phyloP scores from a whole-genome alignment of 2,113 vertebrate genomes.

The Callipepla californica region DNA sequence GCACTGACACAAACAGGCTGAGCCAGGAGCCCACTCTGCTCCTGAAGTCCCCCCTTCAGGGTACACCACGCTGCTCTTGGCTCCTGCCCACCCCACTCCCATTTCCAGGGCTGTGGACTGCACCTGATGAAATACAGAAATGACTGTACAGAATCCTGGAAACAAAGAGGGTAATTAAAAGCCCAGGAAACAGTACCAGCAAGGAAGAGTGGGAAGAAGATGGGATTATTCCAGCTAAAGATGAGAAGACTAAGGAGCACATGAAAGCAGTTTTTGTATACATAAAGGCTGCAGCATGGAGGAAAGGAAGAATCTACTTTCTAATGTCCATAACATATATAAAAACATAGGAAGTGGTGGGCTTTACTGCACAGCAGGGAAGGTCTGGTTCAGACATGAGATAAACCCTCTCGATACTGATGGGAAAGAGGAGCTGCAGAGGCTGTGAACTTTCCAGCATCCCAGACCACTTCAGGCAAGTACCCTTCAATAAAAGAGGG shows the following conservation, averaged over 20 bases:
- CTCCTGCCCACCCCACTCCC: neutral
- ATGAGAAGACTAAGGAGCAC: neutral
- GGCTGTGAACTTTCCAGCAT: neutral
- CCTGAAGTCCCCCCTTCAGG: neutral
- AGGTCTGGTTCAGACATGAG: neutral
- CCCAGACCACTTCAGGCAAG: neutral
- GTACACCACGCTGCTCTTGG: neutral
- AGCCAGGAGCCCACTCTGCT: neutral
- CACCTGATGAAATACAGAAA: neutral
- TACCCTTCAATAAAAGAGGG: neutral
- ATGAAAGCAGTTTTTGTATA: neutral
- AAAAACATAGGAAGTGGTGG: neutral
- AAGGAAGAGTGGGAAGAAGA: neutral
- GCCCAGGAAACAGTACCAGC: neutral
- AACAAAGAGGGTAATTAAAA: neutral
- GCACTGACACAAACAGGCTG: rapidly evolving
- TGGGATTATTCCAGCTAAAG: neutral
- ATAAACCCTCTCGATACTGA: neutral
- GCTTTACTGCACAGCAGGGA: neutral
- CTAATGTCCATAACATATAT: neutral
- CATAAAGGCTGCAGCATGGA: neutral
- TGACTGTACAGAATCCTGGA: neutral
- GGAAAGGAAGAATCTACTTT: neutral
- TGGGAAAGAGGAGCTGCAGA: neutral
- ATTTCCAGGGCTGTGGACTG: neutral